phyloP scores from a whole-genome alignment of 2,113 vertebrate genomes.

The Thalassarche chlororhynchos region DNA sequence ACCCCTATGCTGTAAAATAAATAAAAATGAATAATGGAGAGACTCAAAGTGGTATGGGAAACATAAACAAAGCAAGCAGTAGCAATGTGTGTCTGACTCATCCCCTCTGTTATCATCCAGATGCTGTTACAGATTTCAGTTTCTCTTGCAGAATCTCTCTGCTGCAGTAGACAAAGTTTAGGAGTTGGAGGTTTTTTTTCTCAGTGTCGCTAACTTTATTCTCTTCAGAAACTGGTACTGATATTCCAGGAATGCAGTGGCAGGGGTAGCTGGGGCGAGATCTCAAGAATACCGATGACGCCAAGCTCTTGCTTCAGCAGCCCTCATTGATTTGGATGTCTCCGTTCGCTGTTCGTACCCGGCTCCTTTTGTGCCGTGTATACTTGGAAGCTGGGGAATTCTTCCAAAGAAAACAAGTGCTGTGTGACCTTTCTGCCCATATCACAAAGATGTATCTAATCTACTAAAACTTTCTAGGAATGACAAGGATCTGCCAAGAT shows the following conservation, averaged over 20 bases:
- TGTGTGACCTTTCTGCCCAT: not conserved
- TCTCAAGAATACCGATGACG: not conserved
- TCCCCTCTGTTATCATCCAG: conserved; percentile 37
- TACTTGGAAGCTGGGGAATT: not conserved
- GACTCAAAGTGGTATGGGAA: conserved; percentile 24
- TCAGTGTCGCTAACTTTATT: not conserved
- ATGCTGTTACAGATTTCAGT: conserved; percentile 18
- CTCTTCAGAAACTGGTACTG: not conserved
- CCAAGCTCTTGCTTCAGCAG: not conserved
- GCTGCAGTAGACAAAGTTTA: not conserved
- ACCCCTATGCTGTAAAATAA: conserved; percentile 16
- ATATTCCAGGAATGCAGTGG: not conserved
- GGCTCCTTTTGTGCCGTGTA: not conserved
- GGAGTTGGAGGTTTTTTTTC: not conserved
- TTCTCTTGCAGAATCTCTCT: conserved; percentile 11
- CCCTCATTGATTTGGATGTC: not conserved
- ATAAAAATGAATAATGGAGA: conserved; percentile 35
- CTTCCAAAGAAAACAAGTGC: not conserved
- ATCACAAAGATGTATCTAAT: not conserved
- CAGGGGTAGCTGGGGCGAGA: not conserved
- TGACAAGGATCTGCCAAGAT: not conserved
- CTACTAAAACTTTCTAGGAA: conserved; percentile 48
- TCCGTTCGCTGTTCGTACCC: not conserved
- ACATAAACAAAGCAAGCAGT: conserved; percentile 53
- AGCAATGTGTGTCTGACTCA: conserved; percentile 40